Percentiles rank a stretch among this genome's conserved stretches.
Conservation (phyloP, 2,113 vertebrate genomes). For the Thunnus thynnus region DNA sequence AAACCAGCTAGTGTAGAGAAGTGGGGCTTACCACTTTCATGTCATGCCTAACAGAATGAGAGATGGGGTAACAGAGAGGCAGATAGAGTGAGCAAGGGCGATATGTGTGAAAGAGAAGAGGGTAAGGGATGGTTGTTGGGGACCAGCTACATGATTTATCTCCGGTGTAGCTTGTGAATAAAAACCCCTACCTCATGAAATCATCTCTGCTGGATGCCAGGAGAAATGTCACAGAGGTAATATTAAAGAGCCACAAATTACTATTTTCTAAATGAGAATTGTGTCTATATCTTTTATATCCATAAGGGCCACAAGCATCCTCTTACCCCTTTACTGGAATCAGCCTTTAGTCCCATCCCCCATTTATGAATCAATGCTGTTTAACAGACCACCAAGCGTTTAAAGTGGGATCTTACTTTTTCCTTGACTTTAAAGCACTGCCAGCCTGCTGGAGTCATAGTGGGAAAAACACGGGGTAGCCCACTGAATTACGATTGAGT, state of each 20-base stretch:
- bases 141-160: conserved; percentile 44
- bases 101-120: conserved; percentile 49
- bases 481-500: conserved; percentile 35
- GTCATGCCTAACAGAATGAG: conserved; percentile 69
- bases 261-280: conserved; percentile 58
- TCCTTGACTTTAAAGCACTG: conserved; percentile 29
- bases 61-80: conserved; percentile 57
- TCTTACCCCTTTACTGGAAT: conserved; percentile 42
- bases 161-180: conserved; percentile 33
- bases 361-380: conserved; percentile 24
- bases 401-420: conserved; percentile 35
- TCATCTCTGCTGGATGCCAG: conserved; percentile 54
- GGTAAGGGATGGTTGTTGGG: background rate
- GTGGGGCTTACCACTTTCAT: conserved; percentile 63
- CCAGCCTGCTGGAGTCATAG: conserved; percentile 11
- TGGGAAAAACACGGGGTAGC: conserved; percentile 15
- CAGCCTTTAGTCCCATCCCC: background rate
- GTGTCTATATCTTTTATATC: conserved; percentile 47
- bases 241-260: conserved; percentile 62
- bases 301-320: conserved; percentile 35
- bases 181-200: conserved; percentile 55
- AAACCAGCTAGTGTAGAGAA: conserved; percentile 60
- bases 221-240: conserved; percentile 58
- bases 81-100: conserved; percentile 48
- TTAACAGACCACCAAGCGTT: conserved; percentile 22